phyloP scores from a whole-genome alignment of 2,113 vertebrate genomes.

The Ageneiosus marmoratus region DNA sequence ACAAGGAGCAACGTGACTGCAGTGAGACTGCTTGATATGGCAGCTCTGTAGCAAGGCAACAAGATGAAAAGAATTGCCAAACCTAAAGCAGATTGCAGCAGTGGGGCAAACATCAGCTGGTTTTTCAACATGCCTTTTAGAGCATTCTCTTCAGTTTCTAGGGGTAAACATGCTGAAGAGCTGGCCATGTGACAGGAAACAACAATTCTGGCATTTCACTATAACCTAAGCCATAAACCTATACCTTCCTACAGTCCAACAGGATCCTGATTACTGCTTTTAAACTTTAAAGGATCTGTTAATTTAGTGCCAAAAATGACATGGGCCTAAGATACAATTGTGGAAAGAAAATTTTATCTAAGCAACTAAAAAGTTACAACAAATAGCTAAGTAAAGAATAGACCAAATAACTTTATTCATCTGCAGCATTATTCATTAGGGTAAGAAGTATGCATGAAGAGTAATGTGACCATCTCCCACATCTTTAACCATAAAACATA shows the following conservation, averaged over 20 bases:
- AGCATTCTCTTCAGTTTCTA: not conserved
- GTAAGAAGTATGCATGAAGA: not conserved
- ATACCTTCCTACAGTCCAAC: too few relatives aligned
- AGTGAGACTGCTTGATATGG: not conserved
- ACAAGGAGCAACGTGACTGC: conserved; percentile 3
- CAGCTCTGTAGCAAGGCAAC: not conserved
- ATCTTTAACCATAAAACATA: not conserved
- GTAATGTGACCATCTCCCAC: not conserved
- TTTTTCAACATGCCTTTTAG: conserved; percentile 41
- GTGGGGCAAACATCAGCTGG: conserved; percentile 29
- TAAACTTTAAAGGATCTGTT: too few relatives aligned
- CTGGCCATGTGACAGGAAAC: not conserved
- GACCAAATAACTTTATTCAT: not conserved
- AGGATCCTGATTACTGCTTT: not conserved
- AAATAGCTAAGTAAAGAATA: not conserved
- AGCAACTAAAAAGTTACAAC: too few relatives aligned
- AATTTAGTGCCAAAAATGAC: not conserved
- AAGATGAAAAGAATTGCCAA: not conserved
- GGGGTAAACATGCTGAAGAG: not conserved
- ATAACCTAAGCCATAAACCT: not conserved
- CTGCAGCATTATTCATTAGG: not conserved
- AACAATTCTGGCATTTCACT: not conserved
- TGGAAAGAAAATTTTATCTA: not conserved
- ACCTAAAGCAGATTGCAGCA: not conserved
- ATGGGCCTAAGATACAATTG: not conserved